Base-by-base conservation (phyloP, 2,797 vertebrate species). In the Taenioides sp. region DNA sequence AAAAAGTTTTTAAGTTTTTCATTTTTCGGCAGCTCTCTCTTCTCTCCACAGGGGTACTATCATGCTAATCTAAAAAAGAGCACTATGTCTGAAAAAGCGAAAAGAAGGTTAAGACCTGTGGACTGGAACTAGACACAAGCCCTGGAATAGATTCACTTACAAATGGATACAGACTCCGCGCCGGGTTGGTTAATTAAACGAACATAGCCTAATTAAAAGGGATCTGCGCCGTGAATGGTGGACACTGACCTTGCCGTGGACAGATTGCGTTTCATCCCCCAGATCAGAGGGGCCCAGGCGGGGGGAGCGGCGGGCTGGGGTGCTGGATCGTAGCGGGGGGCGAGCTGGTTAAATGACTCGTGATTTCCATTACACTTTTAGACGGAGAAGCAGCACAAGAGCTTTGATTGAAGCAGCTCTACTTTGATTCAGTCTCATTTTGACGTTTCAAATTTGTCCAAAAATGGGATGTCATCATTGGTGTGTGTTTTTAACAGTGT, bases 151-250 rank as follows among this genome's bases (percentile, higher is more conserved):
- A 74, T 80, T 84, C 77, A 78, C 47, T 79, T 81, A 83, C 71
- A 79, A 90, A 89, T 80, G 87, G 89, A 89, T 86, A 88, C 73
- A 76, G 89, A 86, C 86, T 78, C 83, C 86, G 82, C 67, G 72
- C 76, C 22, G 76, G 76, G 78, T 80, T 84, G 87, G 68, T 91
- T 91, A 92, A 94, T 93, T 92, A 94, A 91, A 91, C 78, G 83
- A 84, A 86, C 84, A 82, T 58, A 61, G 86, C 52, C 82, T 88
- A 88, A 90, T 91, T 92, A 90, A 90, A 90, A 82, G 20, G 78
- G 76, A 84, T 79, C 73, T 78, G 86, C 58, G 58, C 65, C 43
- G 70, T 80, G 86, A 90, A 90, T 77, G 81, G 78, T 69, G 58
- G 6, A 69, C 70, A 61, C 79, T 85, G 88, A 91, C 89, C 88